Conservation (phyloP, 2,113 vertebrate genomes). For the Limnothrissa miodon region DNA sequence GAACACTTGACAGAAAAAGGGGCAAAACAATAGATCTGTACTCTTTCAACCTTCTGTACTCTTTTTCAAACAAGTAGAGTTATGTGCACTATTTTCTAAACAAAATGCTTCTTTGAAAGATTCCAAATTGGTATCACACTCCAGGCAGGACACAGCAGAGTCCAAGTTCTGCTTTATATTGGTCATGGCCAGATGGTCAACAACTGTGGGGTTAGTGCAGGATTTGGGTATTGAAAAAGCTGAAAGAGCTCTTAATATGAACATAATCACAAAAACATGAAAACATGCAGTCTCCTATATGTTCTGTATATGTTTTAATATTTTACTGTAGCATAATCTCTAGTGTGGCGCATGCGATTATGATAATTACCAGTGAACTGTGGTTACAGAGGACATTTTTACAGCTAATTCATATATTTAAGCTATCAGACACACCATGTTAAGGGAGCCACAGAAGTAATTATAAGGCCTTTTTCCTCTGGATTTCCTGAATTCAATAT, state of each 20-base stretch:
- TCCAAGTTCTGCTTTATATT: background rate
- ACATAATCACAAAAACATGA: background rate
- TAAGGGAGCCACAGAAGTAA: background rate
- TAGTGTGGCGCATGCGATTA: background rate
- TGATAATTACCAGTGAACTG: background rate
- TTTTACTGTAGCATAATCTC: background rate
- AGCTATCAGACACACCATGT: background rate
- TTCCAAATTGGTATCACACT: background rate
- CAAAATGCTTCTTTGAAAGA: background rate
- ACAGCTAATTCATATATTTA: background rate
- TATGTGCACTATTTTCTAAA: background rate
- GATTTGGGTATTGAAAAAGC: background rate
- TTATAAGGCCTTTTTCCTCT: background rate
- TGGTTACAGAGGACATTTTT: background rate
- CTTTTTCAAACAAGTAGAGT: background rate
- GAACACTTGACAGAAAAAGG: background rate
- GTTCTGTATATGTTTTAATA: background rate
- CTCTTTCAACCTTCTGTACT: background rate
- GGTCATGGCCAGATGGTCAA: background rate
- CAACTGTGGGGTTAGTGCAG: background rate
- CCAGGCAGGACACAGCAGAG: background rate
- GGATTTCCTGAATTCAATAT: constrained; percentile 15
- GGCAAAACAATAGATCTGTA: too few relatives aligned
- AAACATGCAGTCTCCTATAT: background rate
- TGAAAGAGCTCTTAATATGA: background rate